Evolutionary conservation across 2,113 vertebrate genomes (phyloP).

Genomic region (Cricetomys ansorgei): DNA sequence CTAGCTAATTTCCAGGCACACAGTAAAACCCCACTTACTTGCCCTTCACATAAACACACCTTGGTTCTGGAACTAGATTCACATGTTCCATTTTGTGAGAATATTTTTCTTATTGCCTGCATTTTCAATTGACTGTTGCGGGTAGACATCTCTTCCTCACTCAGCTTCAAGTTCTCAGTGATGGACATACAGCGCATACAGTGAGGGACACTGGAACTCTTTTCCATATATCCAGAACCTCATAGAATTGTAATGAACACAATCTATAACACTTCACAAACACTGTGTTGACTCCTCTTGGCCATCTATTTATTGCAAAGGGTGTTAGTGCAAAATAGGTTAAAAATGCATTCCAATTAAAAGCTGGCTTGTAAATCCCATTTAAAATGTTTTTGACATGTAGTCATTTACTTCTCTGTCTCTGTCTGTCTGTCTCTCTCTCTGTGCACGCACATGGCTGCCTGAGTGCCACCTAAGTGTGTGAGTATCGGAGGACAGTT

Average conservation of each 20-base stretch:
- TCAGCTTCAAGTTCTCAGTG: neutral
- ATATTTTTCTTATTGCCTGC: neutral
- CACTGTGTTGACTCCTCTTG: neutral
- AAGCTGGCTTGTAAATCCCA: neutral
- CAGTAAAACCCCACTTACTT: neutral
- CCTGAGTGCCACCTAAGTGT: neutral
- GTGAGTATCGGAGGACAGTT: neutral
- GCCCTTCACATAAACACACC: neutral
- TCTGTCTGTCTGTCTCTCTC: neutral
- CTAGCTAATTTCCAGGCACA: neutral
- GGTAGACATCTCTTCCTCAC: neutral
- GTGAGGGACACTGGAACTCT: neutral
- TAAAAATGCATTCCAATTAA: neutral
- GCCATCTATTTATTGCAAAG: neutral
- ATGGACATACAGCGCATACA: neutral
- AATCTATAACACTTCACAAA: neutral
- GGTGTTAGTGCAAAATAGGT: neutral
- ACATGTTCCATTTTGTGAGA: neutral
- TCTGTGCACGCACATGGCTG: neutral
- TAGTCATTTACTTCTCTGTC: neutral
- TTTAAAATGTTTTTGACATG: neutral
- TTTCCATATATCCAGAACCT: neutral
- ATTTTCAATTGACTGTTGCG: neutral
- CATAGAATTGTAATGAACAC: conserved; percentile 9
- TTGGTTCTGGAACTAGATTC: neutral